Percentiles rank a stretch among this genome's conserved stretches.
These are phyloP conservation scores for Odontomachus brunneus DNA, from an alignment of 1,140 invertebrate species.

Conservation along the genomic window DNA sequence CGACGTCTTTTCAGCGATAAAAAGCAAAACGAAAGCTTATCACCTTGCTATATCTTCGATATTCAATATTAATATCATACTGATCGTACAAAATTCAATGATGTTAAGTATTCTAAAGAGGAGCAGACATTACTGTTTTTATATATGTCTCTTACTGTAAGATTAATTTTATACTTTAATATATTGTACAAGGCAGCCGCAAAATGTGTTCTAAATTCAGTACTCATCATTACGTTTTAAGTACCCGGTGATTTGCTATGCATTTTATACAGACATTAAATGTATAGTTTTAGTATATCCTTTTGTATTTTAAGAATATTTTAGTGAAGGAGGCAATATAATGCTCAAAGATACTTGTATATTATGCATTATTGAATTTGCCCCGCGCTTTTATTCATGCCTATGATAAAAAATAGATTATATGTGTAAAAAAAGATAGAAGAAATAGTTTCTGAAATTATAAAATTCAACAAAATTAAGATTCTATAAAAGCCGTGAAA, in stretches of 20 bases:
- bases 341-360: background rate
- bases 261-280: constrained; percentile 27
- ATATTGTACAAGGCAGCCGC: constrained; percentile 13
- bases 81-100: constrained; percentile 40
- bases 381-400: constrained; percentile 11
- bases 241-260: constrained; percentile 17
- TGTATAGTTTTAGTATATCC: constrained; percentile 27
- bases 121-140: constrained; percentile 28
- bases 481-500: too few species aligned
- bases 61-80: constrained; percentile 58
- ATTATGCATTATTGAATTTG: constrained; percentile 18
- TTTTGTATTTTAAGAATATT: constrained; percentile 21
- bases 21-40: constrained; percentile 18
- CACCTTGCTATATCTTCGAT: constrained; percentile 24
- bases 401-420: constrained; percentile 27
- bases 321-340: constrained; percentile 18
- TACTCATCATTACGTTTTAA: constrained; percentile 4
- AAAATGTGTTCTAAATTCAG: constrained; percentile 32
- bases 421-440: too few species aligned
- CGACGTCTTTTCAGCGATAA: constrained; percentile 2
- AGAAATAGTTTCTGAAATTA: too few species aligned
- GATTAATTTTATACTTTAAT: constrained; percentile 26
- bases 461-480: too few species aligned
- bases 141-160: constrained; percentile 23
- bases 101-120: background rate